Base-by-base conservation (phyloP, 2,113 vertebrate genomes). In the Cynopterus brachyotis region DNA sequence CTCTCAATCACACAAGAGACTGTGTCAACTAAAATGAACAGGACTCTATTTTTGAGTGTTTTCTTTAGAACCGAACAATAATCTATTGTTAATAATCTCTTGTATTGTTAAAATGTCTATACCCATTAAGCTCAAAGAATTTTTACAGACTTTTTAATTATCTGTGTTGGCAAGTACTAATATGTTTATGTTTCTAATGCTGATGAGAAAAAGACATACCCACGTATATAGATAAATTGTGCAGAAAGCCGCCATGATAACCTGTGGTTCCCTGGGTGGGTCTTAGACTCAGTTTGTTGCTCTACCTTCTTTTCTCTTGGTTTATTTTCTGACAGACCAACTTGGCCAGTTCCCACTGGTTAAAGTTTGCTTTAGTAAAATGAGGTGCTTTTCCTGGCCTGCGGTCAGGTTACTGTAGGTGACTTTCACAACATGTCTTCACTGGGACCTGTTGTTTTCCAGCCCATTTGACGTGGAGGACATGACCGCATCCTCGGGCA, bases 391-490 rank as follows among this genome's bases (percentile, higher is more conserved):
- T 28, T 28, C 83, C 37, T 4, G 9, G 53, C 67, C 75, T 12
- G 11, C 8, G 0, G 30, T 22, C 55, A 0, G 0, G 9, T 17
- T n/a, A 4, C 9, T 6, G 10, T 1, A 62, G 59, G 76, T 9
- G 47, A 32, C 62, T 19, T 35, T 50, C 42, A 88, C 42, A 17
- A 8, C 0, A 0, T 0, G 16, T 47, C 0, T 6, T 92, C 75
- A 28, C 1, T 19, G 45, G 81, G 9, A 17, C 24, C 72, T 70
- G 62, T 42, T 98, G 78, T 97, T 57, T 97, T 24, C 0, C 97
- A 99, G 99, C 95, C 99, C 99, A 16, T 99, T 99, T 91, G 99
- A 99, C 32, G 99, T 99, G 53, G 99, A 99, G 98, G 99, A 99
- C 88, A 86, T 99, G 98, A 99, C 99, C 45, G 98, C 99, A 0